phyloP scores from a whole-genome alignment of 2,888 invertebrate genomes.

The Aphodius granarius region DNA sequence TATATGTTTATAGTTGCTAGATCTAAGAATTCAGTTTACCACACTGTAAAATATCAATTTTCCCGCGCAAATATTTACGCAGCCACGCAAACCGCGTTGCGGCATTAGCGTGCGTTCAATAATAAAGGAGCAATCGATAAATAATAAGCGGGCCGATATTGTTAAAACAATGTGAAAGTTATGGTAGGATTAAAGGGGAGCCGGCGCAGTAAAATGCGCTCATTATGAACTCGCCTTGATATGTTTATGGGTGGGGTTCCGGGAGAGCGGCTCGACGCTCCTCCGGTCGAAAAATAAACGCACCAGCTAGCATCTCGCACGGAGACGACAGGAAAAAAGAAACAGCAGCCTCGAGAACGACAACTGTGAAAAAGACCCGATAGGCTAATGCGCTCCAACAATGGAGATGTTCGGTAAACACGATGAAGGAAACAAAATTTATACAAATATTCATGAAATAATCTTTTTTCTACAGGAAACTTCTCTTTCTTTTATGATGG shows the following conservation, averaged over 20 bases:
- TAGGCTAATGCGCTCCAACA: background rate
- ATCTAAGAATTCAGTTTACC: background rate
- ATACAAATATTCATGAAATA: too few relatives aligned
- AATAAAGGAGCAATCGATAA: background rate
- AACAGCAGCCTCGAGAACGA: slow-evolving; percentile 12
- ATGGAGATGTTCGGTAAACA: background rate
- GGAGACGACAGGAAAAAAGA: slow-evolving; percentile 19
- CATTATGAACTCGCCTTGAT: slow-evolving; percentile 27
- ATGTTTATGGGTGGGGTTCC: slow-evolving; percentile 24
- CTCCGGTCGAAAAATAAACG: slow-evolving; percentile 24
- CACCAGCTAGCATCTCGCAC: slow-evolving; percentile 16
- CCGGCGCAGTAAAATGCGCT: slow-evolving; percentile 20
- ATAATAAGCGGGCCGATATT: background rate
- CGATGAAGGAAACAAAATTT: too few relatives aligned
- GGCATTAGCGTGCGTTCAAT: background rate
- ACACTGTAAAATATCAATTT: background rate
- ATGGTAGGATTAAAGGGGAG: slow-evolving; percentile 16
- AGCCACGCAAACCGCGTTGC: background rate
- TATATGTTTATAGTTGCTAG: background rate
- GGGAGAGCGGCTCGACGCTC: background rate
- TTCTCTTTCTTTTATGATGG: too few relatives aligned
- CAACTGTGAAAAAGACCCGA: background rate
- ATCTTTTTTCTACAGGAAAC: too few relatives aligned
- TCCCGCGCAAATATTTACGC: background rate
- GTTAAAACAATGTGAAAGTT: slow-evolving; percentile 25